Evolutionary conservation across 2,888 invertebrate genomes (phyloP), one percentile per base, ranked within the genome.

Genomic region (Heliothis peltigera): DNA sequence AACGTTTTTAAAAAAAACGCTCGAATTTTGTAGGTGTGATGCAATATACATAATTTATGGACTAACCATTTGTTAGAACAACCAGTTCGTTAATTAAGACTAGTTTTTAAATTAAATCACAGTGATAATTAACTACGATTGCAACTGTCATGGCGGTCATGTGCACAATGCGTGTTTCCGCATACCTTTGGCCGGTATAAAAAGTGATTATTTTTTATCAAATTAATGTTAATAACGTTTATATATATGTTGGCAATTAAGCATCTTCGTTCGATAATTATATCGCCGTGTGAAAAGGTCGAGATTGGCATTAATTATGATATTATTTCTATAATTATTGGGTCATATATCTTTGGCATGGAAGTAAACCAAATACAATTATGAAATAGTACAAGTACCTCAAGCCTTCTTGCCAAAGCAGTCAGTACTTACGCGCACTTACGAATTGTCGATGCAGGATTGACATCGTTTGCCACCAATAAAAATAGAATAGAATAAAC

Each of bases 201-300:
- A 61, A 25, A 39, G n/a, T n/a, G n/a, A 39, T 39, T 21, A 52
- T 73, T 72, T 76, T 63, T 73, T 73, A 74, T 77, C 77, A 65
- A 77, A 77, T 65, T 58, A 66, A 49, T 35, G 1, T 55, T 77
- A 61, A 73, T 60, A 28, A 46, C 19, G 77, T 76, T 35, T 48
- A 21, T 1, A n/a, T 8, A 21, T 2, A 18, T 7, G 48, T 28
- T 25, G 22, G 15, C 32, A 73, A 73, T 77, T 72, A 77, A 65
- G 46, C 42, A 49, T 71, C 54, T 46, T 22, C 0, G 19, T 65
- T 47, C 43, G 47, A 73, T 73, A 77, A 42, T 59, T 49, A 54
- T 65, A 44, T 65, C 59, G 73, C 59, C 66, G 77, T 77, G 73
- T 72, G 77, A 65, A 73, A 53, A 73, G 72, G 72, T 73, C 72